phyloP scores from a whole-genome alignment of 1,140 invertebrate species.

The Platyscapa corneri region DNA sequence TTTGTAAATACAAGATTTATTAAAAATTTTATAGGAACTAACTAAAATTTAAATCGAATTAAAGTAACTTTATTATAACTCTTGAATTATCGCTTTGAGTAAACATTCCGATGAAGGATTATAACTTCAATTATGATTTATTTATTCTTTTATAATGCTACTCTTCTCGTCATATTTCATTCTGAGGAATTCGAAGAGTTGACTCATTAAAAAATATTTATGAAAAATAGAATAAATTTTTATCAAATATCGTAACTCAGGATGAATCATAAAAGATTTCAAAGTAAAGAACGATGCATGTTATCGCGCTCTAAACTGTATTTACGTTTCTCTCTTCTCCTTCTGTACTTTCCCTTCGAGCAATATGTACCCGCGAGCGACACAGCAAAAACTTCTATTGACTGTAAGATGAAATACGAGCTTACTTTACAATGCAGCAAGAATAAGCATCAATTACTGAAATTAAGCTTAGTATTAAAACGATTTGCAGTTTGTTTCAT shows the following conservation, averaged over 20 bases:
- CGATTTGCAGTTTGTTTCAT: not conserved
- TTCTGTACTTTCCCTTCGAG: conserved; percentile 29
- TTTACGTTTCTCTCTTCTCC: conserved; percentile 27
- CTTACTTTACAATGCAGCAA: conserved; percentile 18
- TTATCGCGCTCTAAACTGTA: not conserved
- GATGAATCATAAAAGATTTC: conserved; percentile 17
- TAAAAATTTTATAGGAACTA: not conserved
- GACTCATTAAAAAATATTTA: conserved; percentile 21
- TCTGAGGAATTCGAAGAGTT: not conserved
- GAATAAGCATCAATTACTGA: conserved; percentile 23
- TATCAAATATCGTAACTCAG: conserved; percentile 13
- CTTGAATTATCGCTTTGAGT: no score
- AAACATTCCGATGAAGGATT: not conserved
- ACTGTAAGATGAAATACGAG: conserved; percentile 9
- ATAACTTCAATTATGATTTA: not conserved
- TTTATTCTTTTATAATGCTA: not conserved
- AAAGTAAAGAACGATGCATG: not conserved
- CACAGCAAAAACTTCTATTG: conserved; percentile 28
- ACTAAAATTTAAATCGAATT: no score
- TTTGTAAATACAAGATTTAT: not conserved
- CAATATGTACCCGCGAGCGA: not conserved
- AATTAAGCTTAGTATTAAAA: conserved; percentile 26
- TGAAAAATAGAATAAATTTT: conserved; percentile 19
- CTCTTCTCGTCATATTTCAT: not conserved
- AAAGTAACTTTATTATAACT: no score